Percentiles rank a stretch among this genome's conserved stretches.
phyloP scores from a whole-genome alignment of 2,888 invertebrate genomes.

The Orchestes rusci region DNA sequence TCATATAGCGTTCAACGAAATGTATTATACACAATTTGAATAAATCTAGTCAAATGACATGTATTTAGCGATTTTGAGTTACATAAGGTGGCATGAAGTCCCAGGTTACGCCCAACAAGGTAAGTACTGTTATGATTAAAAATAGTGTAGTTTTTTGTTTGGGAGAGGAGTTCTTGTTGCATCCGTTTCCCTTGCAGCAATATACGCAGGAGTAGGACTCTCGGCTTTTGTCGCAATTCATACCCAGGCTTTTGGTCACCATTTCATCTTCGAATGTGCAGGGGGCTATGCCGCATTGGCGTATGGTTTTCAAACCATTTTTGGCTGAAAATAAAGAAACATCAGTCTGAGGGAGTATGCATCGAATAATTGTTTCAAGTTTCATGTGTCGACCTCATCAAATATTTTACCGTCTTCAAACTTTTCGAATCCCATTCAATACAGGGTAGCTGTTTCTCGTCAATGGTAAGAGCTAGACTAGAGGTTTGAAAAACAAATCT shows the following conservation, averaged over 20 bases:
- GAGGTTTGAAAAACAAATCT: too few relatives aligned
- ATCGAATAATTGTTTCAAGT: constrained; percentile 1
- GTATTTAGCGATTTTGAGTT: background rate
- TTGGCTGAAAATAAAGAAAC: constrained; percentile 33
- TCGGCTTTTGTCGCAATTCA: constrained; percentile 41
- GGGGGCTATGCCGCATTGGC: constrained; percentile 45
- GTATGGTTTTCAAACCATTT: constrained; percentile 40
- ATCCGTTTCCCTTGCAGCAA: constrained; percentile 43
- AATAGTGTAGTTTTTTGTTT: background rate
- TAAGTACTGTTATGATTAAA: constrained; percentile 5
- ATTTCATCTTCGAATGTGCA: constrained; percentile 43
- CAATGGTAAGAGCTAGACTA: too few relatives aligned
- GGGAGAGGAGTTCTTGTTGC: constrained; percentile 37
- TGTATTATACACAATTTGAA: constrained; percentile 2
- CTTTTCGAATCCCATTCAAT: too few relatives aligned
- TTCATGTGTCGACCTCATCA: background rate
- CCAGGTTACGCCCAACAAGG: constrained; percentile 14
- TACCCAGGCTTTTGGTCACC: constrained; percentile 40
- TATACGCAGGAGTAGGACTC: constrained; percentile 43
- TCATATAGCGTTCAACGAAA: constrained; percentile 2
- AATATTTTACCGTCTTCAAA: background rate
- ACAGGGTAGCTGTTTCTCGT: too few relatives aligned
- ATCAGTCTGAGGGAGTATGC: too few relatives aligned
- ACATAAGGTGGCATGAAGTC: constrained; percentile 22
- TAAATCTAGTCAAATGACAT: background rate